Evolutionary conservation across 2,797 vertebrate genomes (phyloP).

Genomic region (Labeo calbasu): DNA sequence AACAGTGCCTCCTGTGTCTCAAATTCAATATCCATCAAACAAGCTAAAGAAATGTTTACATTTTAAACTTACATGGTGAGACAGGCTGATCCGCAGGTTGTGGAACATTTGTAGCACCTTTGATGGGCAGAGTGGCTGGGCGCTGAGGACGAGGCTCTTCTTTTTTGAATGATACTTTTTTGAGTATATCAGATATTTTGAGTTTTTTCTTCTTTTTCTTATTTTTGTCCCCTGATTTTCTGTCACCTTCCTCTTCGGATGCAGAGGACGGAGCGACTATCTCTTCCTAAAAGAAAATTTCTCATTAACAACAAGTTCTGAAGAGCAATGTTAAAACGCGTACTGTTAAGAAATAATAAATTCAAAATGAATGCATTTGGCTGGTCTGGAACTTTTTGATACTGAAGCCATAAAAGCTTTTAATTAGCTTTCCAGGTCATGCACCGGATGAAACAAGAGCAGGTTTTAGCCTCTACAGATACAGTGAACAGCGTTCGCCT

Average conservation of each 20-base stretch:
- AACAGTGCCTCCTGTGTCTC: neutral
- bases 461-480: neutral
- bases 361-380: neutral
- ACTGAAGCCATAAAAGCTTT: neutral
- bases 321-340: neutral
- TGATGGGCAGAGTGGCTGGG: constrained; percentile 26
- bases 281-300: constrained; percentile 57
- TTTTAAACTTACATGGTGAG: constrained; percentile 71
- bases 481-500: neutral
- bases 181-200: constrained; percentile 40
- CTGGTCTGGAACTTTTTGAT: neutral
- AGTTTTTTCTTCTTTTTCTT: constrained; percentile 68
- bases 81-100: fast-evolving
- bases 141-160: constrained; percentile 35
- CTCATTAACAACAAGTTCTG: neutral
- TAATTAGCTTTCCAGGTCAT: neutral
- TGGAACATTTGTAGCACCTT: neutral
- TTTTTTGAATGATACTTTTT: constrained; percentile 50
- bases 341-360: too few species aligned
- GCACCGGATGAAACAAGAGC: neutral
- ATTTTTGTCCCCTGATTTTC: constrained; percentile 62
- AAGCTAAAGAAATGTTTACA: neutral
- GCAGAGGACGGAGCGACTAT: constrained; percentile 59
- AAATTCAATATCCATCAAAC: neutral
- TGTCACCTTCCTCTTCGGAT: constrained; percentile 71